These are phyloP conservation scores for Leptocoma aspasia DNA, from an alignment of 2,113 vertebrate genomes.

Conservation along the genomic window DNA sequence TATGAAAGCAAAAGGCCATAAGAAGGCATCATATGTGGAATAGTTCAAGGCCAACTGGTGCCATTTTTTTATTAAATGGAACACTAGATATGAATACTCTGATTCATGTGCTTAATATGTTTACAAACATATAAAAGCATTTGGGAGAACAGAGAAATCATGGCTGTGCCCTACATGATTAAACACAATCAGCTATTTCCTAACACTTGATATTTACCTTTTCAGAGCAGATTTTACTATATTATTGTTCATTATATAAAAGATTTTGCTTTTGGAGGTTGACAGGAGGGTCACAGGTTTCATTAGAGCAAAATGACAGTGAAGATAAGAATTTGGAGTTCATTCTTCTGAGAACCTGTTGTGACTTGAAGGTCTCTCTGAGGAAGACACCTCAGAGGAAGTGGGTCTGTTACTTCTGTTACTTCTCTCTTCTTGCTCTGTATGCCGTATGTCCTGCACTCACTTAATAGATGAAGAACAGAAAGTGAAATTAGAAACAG, in stretches of 20 bases:
- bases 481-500: not conserved
- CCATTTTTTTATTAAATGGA: not conserved
- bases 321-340: not conserved
- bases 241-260: not conserved
- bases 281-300: not conserved
- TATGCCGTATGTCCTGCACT: not conserved
- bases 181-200: not conserved
- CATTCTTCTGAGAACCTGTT: not conserved
- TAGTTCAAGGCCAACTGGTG: not conserved
- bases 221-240: not conserved
- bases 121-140: not conserved
- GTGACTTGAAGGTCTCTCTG: not conserved
- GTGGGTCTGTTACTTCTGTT: not conserved
- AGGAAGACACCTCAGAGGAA: no score
- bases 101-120: not conserved
- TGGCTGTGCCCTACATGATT: not conserved
- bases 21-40: not conserved
- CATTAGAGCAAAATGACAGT: not conserved
- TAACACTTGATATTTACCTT: not conserved
- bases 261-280: not conserved
- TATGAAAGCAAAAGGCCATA: not conserved
- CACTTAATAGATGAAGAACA: not conserved
- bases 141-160: not conserved
- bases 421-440: not conserved
- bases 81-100: not conserved